Evolutionary conservation across 64 coral and sea anemone species (phyloP), one percentile per base, ranked within the genome.

Genomic region (Dendrophyllia cribrosa): DNA sequence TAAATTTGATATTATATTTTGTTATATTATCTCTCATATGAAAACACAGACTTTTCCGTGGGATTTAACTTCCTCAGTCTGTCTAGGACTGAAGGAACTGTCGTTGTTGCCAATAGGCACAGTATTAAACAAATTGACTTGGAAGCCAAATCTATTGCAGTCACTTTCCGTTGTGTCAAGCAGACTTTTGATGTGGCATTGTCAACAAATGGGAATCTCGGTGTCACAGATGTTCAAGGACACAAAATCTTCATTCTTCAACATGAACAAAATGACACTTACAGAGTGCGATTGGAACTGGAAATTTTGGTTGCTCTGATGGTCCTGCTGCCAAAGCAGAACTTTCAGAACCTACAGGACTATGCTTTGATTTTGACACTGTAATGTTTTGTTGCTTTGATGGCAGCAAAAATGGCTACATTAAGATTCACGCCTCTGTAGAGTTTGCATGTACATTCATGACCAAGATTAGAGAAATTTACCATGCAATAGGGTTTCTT

Each of bases 401-500:
- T 19, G 93, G 93, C 5, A 87, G 51, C 16, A 20, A 84, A 78
- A 77, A 84, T 78, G 93, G 88, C 10, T 95, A 72, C 52, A 95
- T 95, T 5, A 90, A 91, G 59, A 61, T 95, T 10, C 59, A 67
- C 72, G 91, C 56, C 9, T 25, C 8, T 63, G 87, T 90, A 22
- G 21, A 63, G 4, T 89, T 94, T 90, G 87, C 87, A 23, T 94
- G 93, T 63, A 66, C 16, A 7, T 94, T 94, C 53, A 94, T 94
- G 79, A 14, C 13, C 4, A 95, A 47, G 43, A 66, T 85, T 25
- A 50, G 79, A 67, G 61, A 94, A 76, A 95, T 86, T 43, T 95
- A 95, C 58, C n/a, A 95, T 90, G 93, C 93, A 15, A 86, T 90
- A 46, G 88, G 93, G 9, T 90, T 95, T 69, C 93, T 84, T 66